Percentiles rank a stretch among this genome's conserved stretches.
Conservation (phyloP, 2,888 invertebrate species). For the Oxycera nigricornis region DNA sequence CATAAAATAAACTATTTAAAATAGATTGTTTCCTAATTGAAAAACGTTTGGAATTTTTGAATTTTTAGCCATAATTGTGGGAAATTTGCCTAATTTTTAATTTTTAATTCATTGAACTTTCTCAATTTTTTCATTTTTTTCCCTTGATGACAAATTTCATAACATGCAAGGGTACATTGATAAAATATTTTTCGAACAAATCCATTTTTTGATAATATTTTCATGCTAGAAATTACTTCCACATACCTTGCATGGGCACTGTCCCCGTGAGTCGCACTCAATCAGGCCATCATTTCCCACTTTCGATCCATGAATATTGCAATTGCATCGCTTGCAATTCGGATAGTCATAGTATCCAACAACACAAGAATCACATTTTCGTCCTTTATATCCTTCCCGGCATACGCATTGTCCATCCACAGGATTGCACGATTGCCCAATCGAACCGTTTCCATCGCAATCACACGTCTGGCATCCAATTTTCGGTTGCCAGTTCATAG, state of each 20-base stretch:
- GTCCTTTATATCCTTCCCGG: slow-evolving; percentile 75
- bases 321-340: slow-evolving; percentile 84
- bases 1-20: no score
- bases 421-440: slow-evolving; percentile 70
- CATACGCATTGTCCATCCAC: slow-evolving; percentile 73
- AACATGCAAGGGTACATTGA: no score
- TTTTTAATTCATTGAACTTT: no score
- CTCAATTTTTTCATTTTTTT: no score
- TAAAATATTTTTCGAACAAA: no score
- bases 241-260: slow-evolving; percentile 87
- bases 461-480: slow-evolving; percentile 83
- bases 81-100: no score
- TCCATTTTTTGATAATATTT: neutral
- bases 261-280: slow-evolving; percentile 75
- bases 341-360: slow-evolving; percentile 90
- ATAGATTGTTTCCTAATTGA: no score
- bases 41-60: no score
- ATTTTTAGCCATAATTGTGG: no score
- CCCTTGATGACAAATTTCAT: no score
- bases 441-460: slow-evolving; percentile 70
- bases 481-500: slow-evolving; percentile 79
- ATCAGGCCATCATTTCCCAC: slow-evolving; percentile 68
- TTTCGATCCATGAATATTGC: slow-evolving; percentile 76
- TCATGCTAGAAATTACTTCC: neutral
- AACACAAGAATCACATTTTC: slow-evolving; percentile 82